These are phyloP conservation scores for Harpalus rufipes DNA, from an alignment of 2,888 invertebrate species.

Conservation along the genomic window DNA sequence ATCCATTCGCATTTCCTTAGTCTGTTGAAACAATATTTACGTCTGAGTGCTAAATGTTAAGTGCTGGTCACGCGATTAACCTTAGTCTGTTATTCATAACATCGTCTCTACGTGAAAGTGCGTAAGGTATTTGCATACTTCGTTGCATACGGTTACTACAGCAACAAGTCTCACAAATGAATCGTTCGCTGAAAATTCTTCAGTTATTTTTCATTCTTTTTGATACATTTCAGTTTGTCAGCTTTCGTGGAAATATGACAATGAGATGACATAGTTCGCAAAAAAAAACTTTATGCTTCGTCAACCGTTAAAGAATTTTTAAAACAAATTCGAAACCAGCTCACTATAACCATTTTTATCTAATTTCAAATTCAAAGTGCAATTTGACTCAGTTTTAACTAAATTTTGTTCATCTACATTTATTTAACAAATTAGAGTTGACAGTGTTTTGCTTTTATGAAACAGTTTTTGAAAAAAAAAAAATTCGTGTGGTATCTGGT, in stretches of 20 bases:
- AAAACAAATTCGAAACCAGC: too few relatives aligned
- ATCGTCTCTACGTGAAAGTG: background rate
- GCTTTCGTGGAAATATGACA: background rate
- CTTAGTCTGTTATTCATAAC: background rate
- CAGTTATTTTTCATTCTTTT: slow-evolving; percentile 1
- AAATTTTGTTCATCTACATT: too few relatives aligned
- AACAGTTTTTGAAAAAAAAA: too few relatives aligned
- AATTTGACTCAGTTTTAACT: too few relatives aligned
- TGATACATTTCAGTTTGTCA: background rate
- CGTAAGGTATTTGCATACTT: background rate
- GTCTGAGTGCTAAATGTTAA: background rate
- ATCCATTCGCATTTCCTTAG: background rate
- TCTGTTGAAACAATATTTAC: background rate
- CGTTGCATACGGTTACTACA: background rate
- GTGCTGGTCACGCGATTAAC: background rate
- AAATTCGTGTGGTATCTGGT: too few relatives aligned
- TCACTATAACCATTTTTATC: too few relatives aligned
- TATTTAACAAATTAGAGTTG: too few relatives aligned
- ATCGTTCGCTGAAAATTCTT: background rate
- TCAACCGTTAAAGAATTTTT: too few relatives aligned
- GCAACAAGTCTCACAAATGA: slow-evolving; percentile 2
- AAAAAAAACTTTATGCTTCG: background rate
- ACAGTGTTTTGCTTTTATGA: too few relatives aligned
- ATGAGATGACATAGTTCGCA: background rate
- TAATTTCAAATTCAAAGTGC: too few relatives aligned